Conservation (phyloP, 2,797 vertebrate species). For the Caiman crocodilus region DNA sequence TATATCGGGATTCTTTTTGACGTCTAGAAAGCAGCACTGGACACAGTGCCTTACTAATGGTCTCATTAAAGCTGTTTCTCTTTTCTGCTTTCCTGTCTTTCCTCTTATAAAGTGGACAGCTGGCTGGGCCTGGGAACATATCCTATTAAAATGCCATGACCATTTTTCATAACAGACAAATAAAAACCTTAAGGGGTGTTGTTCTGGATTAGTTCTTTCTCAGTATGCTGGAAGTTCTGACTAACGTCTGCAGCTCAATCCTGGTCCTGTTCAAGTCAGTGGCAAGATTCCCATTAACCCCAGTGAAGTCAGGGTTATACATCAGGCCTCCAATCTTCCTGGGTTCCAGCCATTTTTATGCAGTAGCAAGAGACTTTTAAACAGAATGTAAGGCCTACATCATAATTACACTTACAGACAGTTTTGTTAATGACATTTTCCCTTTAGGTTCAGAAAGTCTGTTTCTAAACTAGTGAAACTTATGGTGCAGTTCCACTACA, state of each 20-base stretch:
- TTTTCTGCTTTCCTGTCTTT: background rate
- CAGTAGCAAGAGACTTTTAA: background rate
- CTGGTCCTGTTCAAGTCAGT: background rate
- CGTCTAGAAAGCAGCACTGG: background rate
- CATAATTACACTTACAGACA: background rate
- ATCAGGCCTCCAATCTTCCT: background rate
- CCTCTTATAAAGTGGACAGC: background rate
- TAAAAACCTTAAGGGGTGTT: background rate
- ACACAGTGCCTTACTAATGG: background rate
- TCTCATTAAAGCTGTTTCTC: background rate
- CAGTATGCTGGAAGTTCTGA: background rate
- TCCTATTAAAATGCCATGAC: background rate
- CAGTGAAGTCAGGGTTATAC: background rate
- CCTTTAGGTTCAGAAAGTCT: background rate
- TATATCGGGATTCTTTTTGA: background rate
- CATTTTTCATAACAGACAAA: background rate
- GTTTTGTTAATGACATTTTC: slow-evolving; percentile 18
- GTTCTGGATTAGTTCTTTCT: background rate
- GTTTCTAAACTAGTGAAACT: slow-evolving; percentile 13
- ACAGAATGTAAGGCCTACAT: background rate
- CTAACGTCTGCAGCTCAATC: background rate
- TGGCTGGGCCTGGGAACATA: background rate
- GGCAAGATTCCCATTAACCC: background rate
- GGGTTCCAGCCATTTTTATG: background rate
- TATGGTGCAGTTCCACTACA: background rate